These are phyloP conservation scores for Megalurothrips usitatus DNA, from an alignment of 2,888 invertebrate species.

Conservation along the genomic window DNA sequence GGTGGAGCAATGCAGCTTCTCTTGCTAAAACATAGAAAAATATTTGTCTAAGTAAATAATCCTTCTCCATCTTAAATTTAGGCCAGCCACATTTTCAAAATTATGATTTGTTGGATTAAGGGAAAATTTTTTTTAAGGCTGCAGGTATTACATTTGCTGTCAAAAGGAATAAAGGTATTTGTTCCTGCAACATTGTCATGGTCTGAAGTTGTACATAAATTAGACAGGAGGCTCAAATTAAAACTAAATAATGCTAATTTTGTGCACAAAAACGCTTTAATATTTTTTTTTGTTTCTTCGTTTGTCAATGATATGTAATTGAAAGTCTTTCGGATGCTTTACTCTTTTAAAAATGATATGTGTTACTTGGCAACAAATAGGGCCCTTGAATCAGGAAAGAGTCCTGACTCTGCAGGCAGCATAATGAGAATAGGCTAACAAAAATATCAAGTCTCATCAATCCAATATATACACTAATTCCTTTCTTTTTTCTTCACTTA, in stretches of 20 bases:
- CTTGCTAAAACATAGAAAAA: background rate
- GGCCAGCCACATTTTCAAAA: background rate
- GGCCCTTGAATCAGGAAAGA: conserved; percentile 1
- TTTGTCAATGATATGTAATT: conserved; percentile 3
- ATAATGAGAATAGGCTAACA: background rate
- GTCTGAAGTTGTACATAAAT: too few relatives aligned
- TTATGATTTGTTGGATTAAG: background rate
- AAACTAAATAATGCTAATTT: background rate
- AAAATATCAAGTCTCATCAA: conserved; percentile 21
- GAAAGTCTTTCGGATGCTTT: background rate
- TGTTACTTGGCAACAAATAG: background rate
- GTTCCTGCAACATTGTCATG: too few relatives aligned
- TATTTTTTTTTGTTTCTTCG: background rate
- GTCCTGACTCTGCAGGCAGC: background rate
- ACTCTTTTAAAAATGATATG: conserved; percentile 6
- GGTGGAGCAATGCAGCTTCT: background rate
- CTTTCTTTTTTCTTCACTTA: background rate
- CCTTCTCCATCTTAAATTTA: background rate
- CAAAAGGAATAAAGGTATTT: background rate
- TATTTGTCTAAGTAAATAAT: background rate
- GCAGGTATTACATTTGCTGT: background rate
- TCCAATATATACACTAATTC: background rate
- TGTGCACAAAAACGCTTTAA: background rate
- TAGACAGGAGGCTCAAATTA: background rate
- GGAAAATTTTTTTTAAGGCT: background rate